phyloP scores from a whole-genome alignment of 2,113 vertebrate genomes.

The Plestiodon gilberti region DNA sequence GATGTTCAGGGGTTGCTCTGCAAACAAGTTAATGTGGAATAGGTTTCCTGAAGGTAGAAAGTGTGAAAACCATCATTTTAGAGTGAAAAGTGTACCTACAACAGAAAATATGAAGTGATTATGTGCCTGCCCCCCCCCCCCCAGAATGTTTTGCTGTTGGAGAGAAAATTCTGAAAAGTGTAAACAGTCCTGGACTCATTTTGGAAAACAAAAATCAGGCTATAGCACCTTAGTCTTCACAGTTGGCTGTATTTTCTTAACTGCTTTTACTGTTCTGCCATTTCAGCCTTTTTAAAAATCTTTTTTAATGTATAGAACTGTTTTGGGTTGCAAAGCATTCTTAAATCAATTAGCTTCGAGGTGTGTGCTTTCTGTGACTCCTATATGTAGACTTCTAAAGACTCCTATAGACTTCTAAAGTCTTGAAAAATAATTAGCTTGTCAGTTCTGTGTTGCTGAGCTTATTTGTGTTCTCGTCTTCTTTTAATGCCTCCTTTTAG shows the following conservation, averaged over 20 bases:
- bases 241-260: background rate
- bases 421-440: background rate
- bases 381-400: background rate
- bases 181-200: background rate
- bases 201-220: background rate
- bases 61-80: background rate
- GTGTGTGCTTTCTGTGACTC: background rate
- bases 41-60: no score
- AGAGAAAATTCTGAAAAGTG: background rate
- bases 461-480: slow-evolving; percentile 27
- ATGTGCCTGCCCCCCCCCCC: no score
- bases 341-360: slow-evolving; percentile 8
- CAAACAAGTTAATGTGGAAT: background rate
- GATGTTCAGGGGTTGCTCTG: background rate
- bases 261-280: background rate
- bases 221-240: background rate
- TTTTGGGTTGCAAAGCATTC: background rate
- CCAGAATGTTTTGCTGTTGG: no score
- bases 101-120: no score
- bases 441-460: background rate
- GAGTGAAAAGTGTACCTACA: no score
- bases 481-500: slow-evolving; percentile 71
- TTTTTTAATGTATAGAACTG: background rate
- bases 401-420: slow-evolving; percentile 3
- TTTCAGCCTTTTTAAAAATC: slow-evolving; percentile 1